Evolutionary conservation across 1,140 invertebrate genomes (phyloP).

Genomic region (Proctacanthus coquilletti): DNA sequence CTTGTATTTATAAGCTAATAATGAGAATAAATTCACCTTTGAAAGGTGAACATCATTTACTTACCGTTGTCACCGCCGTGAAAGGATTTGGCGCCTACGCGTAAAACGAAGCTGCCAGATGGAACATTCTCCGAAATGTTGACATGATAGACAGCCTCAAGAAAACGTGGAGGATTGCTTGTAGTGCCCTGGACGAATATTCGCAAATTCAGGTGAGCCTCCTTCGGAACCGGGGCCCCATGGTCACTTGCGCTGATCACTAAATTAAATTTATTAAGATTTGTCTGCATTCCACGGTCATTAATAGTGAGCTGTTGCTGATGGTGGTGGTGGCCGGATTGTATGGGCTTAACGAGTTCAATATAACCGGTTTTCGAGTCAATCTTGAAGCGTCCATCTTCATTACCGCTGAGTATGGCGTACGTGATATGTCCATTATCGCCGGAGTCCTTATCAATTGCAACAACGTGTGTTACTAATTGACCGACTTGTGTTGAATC

Average conservation of each 20-base stretch:
- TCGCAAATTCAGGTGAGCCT: constrained; percentile 43
- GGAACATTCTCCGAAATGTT: constrained; percentile 66
- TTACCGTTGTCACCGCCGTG: constrained; percentile 28
- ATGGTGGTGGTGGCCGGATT: no score
- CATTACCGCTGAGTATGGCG: constrained; percentile 65
- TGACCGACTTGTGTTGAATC: constrained; percentile 39
- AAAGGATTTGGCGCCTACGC: constrained; percentile 56
- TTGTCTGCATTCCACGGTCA: background rate
- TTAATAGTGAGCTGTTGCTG: constrained; percentile 6
- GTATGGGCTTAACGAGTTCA: constrained; percentile 44
- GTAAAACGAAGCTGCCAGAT: constrained; percentile 58
- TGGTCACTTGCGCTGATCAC: constrained; percentile 72
- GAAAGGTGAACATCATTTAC: no score
- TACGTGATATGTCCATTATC: constrained; percentile 80
- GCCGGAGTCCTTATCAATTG: constrained; percentile 67
- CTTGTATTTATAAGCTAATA: no score
- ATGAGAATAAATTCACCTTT: no score
- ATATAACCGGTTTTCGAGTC: constrained; percentile 62
- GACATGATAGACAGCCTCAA: constrained; percentile 54
- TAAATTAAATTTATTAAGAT: constrained; percentile 40
- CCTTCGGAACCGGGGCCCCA: constrained; percentile 49
- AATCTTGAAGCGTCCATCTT: constrained; percentile 61
- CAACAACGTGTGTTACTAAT: constrained; percentile 59
- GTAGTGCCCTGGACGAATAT: constrained; percentile 55
- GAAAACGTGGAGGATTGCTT: constrained; percentile 67